These are phyloP conservation scores for Cryptomyrus ogoouensis DNA, from an alignment of 2,113 vertebrate genomes.

Conservation along the genomic window DNA sequence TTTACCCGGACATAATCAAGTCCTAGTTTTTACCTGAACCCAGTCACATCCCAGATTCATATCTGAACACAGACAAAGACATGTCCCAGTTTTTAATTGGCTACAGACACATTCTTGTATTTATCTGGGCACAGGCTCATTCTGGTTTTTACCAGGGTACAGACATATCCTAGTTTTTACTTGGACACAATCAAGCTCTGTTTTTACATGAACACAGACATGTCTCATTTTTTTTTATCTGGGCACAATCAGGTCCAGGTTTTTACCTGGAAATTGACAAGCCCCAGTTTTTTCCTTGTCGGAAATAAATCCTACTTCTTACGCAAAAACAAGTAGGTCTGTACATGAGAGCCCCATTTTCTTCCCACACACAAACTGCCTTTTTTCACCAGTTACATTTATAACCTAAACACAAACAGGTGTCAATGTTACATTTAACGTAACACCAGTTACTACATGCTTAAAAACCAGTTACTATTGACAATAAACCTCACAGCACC, in stretches of 20 bases:
- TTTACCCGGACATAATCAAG: neutral
- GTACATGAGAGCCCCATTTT: neutral
- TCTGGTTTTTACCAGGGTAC: slow-evolving; percentile 68
- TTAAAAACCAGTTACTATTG: neutral
- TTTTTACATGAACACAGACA: neutral
- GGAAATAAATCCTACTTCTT: neutral
- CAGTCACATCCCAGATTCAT: neutral
- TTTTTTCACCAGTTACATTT: neutral
- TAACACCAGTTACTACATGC: neutral
- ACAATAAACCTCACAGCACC: neutral
- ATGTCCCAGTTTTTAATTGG: slow-evolving; percentile 78
- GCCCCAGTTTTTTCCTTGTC: slow-evolving; percentile 77
- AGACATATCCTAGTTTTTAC: slow-evolving; percentile 38
- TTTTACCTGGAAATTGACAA: slow-evolving; percentile 36
- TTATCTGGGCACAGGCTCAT: slow-evolving; percentile 68
- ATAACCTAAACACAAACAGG: neutral
- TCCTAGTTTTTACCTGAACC: neutral
- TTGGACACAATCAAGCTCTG: neutral
- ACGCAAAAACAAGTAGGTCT: neutral
- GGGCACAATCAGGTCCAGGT: neutral
- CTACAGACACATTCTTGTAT: slow-evolving; percentile 14
- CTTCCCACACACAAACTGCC: neutral
- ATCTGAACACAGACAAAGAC: neutral
- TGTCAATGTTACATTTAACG: neutral
- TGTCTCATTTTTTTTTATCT: neutral